phyloP scores from a whole-genome alignment of 2,797 vertebrate genomes.

The Meda fulgida region DNA sequence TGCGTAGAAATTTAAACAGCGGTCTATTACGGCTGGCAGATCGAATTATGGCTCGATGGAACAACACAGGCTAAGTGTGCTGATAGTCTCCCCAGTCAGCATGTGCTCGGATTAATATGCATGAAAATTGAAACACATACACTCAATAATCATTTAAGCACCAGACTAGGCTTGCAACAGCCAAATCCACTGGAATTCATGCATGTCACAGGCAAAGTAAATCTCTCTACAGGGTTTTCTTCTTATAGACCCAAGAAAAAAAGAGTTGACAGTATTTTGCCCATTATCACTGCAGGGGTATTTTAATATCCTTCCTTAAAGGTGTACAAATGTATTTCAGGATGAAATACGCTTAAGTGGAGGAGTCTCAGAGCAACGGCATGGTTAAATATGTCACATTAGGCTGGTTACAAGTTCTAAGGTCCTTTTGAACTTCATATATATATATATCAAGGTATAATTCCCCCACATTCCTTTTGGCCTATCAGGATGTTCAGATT shows the following conservation, averaged over 20 bases:
- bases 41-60: not conserved
- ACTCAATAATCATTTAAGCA: conserved; percentile 45
- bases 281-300: conserved; percentile 11
- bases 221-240: not conserved
- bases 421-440: conserved; percentile 18
- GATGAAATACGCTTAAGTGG: conserved; percentile 1
- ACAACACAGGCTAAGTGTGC: not conserved
- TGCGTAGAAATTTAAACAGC: not conserved
- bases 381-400: conserved; percentile 27
- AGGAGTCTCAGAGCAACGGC: not conserved
- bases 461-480: not conserved
- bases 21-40: conserved; percentile 44
- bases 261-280: conserved; percentile 35
- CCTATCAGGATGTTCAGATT: conserved; percentile 13
- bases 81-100: not conserved
- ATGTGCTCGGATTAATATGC: conserved; percentile 26
- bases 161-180: conserved; percentile 10
- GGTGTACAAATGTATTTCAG: conserved; percentile 32
- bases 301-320: conserved; percentile 31
- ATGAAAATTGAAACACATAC: conserved; percentile 39
- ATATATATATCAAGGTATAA: conserved; percentile 27
- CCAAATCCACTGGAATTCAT: conserved; percentile 26
- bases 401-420: conserved; percentile 14
- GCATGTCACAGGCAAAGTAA: conserved; percentile 23
- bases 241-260: conserved; percentile 6